phyloP scores from a whole-genome alignment of 2,888 invertebrate species.

The Leptopilina syphax region DNA sequence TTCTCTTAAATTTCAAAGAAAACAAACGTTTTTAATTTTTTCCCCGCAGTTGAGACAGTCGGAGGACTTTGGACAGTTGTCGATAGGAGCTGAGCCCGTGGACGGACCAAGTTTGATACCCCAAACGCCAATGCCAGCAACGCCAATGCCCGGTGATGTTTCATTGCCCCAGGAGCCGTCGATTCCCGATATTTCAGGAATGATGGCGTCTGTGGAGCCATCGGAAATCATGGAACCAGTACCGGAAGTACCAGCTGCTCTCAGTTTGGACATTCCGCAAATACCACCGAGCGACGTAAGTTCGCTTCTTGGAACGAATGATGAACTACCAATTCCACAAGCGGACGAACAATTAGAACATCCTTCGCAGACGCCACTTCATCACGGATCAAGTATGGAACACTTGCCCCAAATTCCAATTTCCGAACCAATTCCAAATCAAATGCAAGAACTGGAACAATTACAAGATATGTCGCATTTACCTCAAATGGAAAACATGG shows the following conservation, averaged over 20 bases:
- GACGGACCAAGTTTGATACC: slow-evolving; percentile 64
- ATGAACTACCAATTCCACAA: slow-evolving; percentile 58
- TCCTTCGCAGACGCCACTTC: slow-evolving; percentile 77
- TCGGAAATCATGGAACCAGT: slow-evolving; percentile 73
- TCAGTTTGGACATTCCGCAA: slow-evolving; percentile 72
- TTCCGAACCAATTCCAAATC: slow-evolving; percentile 42
- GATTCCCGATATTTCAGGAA: slow-evolving; percentile 69
- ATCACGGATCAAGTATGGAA: neutral
- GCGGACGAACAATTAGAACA: slow-evolving; percentile 66
- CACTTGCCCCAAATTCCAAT: slow-evolving; percentile 32
- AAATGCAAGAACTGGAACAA: slow-evolving; percentile 41
- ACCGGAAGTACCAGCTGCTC: slow-evolving; percentile 72
- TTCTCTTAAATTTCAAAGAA: too few species aligned
- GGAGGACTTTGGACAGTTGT: slow-evolving; percentile 61
- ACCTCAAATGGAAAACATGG: slow-evolving; percentile 82
- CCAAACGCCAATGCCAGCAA: slow-evolving; percentile 60
- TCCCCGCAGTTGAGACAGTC: slow-evolving; percentile 9
- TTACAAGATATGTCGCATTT: slow-evolving; percentile 61
- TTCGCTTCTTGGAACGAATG: slow-evolving; percentile 65
- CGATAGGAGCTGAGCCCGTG: slow-evolving; percentile 50
- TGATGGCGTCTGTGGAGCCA: slow-evolving; percentile 67
- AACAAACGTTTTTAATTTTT: neutral
- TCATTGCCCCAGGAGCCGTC: slow-evolving; percentile 68
- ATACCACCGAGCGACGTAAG: slow-evolving; percentile 70
- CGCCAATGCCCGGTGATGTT: slow-evolving; percentile 67